A percentile compares a stretch with the other conserved stretches of the same genome.
Evolutionary conservation across 2,797 vertebrate genomes (phyloP).

Genomic region (Myripristis murdjan): DNA sequence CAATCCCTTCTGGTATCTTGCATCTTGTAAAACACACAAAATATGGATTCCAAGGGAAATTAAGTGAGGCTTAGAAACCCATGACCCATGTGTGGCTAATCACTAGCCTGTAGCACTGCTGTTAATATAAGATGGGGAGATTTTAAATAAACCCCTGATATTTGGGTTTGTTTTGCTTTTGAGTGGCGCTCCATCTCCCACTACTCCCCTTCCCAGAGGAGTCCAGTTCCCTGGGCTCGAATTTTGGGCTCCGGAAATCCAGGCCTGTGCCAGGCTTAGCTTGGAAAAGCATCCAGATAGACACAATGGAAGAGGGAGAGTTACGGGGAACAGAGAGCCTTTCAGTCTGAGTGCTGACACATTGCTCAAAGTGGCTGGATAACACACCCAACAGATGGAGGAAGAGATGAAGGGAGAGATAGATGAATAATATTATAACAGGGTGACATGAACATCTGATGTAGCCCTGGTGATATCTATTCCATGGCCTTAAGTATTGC

Average conservation of each 20-base stretch:
- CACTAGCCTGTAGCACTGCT: constrained; percentile 67
- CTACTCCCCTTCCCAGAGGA: constrained; percentile 63
- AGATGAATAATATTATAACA: constrained; percentile 15
- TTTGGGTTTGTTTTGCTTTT: constrained; percentile 78
- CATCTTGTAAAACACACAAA: constrained; percentile 47
- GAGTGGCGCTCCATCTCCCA: constrained; percentile 62
- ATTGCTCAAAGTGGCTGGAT: constrained; percentile 26
- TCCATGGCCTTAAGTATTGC: neutral
- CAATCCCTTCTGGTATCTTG: constrained; percentile 25
- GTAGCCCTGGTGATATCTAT: constrained; percentile 19
- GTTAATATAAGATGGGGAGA: constrained; percentile 74
- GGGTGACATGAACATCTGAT: constrained; percentile 18
- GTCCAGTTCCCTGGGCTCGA: constrained; percentile 59
- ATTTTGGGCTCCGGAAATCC: constrained; percentile 75
- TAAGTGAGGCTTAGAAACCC: constrained; percentile 49
- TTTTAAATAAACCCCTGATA: constrained; percentile 77
- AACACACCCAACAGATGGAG: constrained; percentile 20
- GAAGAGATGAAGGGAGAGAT: neutral
- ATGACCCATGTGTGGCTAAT: constrained; percentile 70
- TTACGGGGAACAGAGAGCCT: constrained; percentile 56
- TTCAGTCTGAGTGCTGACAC: constrained; percentile 65
- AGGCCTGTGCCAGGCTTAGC: constrained; percentile 76
- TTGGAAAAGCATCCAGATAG: constrained; percentile 71
- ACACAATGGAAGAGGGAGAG: constrained; percentile 54
- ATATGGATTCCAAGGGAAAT: constrained; percentile 65